Evolutionary conservation across 35 echinoderm and acorn worm genomes (phyloP).

Genomic region (Strongylocentrotus purpuratus): DNA sequence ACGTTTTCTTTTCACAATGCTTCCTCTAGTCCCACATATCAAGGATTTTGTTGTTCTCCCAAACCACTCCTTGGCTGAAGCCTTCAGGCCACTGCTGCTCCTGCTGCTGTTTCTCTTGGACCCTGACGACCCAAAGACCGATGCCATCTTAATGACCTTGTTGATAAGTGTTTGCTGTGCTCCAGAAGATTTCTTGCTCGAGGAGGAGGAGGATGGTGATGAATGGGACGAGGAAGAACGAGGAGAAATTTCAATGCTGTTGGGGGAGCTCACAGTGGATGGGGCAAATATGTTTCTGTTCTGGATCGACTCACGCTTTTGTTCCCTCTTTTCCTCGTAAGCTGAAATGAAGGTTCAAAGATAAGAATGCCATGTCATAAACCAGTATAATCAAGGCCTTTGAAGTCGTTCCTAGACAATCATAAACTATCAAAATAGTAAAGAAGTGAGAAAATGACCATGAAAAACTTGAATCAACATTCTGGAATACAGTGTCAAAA

Average conservation of each 20-base stretch:
- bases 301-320: constrained; percentile 72
- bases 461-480: no score
- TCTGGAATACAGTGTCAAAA: no score
- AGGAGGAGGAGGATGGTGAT: neutral
- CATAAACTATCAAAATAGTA: no score
- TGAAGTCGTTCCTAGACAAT: no score
- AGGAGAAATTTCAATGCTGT: constrained; percentile 1
- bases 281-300: constrained; percentile 74
- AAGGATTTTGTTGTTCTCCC: neutral
- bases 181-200: neutral
- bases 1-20: neutral
- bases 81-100: neutral
- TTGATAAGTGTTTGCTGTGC: constrained; percentile 35
- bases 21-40: constrained; percentile 17
- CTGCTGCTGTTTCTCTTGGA: neutral
- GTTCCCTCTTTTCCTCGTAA: constrained; percentile 82
- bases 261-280: neutral
- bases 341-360: constrained; percentile 50
- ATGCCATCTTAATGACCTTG: constrained; percentile 7
- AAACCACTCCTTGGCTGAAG: neutral
- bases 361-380: neutral
- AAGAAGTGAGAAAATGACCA: no score
- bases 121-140: neutral
- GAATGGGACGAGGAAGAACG: neutral
- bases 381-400: no score